These are phyloP conservation scores for Stenodema calcarata DNA, from an alignment of 2,888 invertebrate species.

Conservation along the genomic window DNA sequence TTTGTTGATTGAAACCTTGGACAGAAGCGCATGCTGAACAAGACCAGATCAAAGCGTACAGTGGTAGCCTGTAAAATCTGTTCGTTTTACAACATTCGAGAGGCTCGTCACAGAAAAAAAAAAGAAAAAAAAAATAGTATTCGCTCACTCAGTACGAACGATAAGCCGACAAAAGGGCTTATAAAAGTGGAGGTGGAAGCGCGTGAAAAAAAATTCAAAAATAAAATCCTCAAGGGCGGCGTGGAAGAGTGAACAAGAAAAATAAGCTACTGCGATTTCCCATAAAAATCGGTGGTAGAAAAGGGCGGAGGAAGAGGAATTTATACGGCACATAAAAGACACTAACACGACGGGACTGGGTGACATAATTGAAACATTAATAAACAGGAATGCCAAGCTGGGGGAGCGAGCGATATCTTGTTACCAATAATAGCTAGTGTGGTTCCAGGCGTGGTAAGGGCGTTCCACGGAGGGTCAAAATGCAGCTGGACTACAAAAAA, in stretches of 20 bases:
- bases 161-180: background rate
- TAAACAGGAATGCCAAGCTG: background rate
- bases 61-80: background rate
- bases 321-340: background rate
- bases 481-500: background rate
- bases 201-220: background rate
- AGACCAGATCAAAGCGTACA: background rate
- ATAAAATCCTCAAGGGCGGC: background rate
- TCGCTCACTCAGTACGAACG: background rate
- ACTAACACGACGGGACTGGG: background rate
- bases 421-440: slow-evolving; percentile 2
- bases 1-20: background rate
- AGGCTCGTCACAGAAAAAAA: too few species aligned
- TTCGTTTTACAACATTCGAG: background rate
- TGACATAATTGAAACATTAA: slow-evolving; percentile 21
- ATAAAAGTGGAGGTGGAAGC: background rate
- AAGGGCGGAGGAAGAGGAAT: background rate
- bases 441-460: background rate
- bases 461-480: background rate
- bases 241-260: background rate
- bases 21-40: background rate
- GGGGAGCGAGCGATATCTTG: background rate
- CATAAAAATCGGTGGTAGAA: background rate
- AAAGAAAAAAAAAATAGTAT: background rate
- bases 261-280: background rate